Conservation (phyloP, 2,888 invertebrate genomes). For the Oconnorella tubifera region DNA sequence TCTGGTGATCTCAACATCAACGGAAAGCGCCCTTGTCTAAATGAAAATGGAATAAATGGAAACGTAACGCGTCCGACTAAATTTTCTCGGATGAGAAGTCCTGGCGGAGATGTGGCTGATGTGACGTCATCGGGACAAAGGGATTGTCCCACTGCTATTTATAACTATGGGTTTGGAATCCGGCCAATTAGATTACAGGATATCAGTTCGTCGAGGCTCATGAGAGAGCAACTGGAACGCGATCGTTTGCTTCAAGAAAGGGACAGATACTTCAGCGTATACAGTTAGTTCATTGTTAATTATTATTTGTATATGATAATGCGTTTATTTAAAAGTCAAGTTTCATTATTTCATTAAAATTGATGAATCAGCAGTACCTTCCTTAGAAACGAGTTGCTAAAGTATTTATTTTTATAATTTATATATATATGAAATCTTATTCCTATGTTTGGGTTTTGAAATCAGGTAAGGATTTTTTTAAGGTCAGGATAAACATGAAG, state of each 20-base stretch:
- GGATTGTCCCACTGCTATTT: not conserved
- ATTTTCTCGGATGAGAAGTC: not conserved
- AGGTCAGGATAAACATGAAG: no score
- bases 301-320: no score
- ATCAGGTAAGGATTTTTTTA: no score
- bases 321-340: no score
- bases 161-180: slow-evolving; percentile 2
- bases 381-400: no score
- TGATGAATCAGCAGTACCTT: no score
- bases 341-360: no score
- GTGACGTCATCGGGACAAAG: not conserved
- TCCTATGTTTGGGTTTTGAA: no score
- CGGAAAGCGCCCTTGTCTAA: not conserved
- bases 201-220: slow-evolving; percentile 6
- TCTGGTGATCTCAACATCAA: not conserved
- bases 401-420: no score
- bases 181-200: slow-evolving; percentile 12
- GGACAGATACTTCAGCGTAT: slow-evolving; percentile 11
- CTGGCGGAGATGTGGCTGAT: not conserved
- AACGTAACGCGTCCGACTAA: not conserved
- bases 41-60: not conserved
- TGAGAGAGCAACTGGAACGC: slow-evolving; percentile 10
- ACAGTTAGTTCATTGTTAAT: slow-evolving; percentile 7
- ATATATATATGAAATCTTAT: no score
- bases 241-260: slow-evolving; percentile 9